Evolutionary conservation across 2,797 vertebrate species (phyloP).

Genomic region (Smutsia temminckii): DNA sequence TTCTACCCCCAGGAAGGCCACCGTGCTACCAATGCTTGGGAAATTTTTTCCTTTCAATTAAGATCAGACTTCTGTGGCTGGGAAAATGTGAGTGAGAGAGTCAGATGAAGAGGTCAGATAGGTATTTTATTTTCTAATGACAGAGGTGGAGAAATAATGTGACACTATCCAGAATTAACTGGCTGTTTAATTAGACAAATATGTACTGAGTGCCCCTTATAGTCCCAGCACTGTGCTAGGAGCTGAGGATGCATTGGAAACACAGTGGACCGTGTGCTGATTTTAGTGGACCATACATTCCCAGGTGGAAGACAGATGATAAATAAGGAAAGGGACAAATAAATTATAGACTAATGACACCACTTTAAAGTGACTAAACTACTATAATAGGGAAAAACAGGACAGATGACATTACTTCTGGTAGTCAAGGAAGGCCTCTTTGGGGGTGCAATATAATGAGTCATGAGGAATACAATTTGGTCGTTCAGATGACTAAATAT

Average conservation of each 20-base stretch:
- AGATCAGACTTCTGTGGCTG: neutral
- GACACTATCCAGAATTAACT: neutral
- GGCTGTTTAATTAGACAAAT: neutral
- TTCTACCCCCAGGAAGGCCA: neutral
- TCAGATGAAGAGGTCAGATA: neutral
- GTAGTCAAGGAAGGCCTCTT: neutral
- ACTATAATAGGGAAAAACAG: neutral
- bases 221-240: neutral
- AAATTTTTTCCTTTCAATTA: neutral
- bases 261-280: neutral
- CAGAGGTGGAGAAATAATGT: neutral
- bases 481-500: too few species aligned
- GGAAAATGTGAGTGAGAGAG: neutral
- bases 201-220: neutral
- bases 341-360: neutral
- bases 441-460: too few species aligned
- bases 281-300: neutral
- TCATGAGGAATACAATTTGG: too few species aligned
- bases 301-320: neutral
- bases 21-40: neutral
- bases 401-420: neutral
- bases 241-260: neutral
- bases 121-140: neutral
- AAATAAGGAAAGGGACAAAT: neutral
- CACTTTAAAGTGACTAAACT: neutral